Evolutionary conservation across 2,113 vertebrate species (phyloP).

Genomic region (Hypanus sabinus): DNA sequence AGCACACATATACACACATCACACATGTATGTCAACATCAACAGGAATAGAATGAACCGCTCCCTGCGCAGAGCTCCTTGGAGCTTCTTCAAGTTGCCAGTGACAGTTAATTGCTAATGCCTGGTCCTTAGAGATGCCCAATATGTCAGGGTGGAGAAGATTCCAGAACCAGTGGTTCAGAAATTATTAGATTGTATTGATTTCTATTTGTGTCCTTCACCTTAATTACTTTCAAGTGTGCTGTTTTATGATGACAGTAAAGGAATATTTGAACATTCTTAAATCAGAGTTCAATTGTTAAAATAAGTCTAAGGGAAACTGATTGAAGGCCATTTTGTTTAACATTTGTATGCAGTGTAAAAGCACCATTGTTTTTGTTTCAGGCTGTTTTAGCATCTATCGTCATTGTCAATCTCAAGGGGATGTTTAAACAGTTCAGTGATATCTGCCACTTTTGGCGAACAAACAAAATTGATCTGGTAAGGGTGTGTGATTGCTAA

Average conservation of each 20-base stretch:
- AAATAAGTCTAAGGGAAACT: not conserved
- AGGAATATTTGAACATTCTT: not conserved
- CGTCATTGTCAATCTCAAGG: conserved; percentile 79
- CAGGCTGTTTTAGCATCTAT: conserved; percentile 80
- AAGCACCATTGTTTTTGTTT: conserved; percentile 24
- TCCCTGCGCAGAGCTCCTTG: no score
- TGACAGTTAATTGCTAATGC: not conserved
- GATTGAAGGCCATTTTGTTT: not conserved
- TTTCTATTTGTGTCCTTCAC: not conserved
- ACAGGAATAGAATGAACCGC: no score
- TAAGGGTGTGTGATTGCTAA: conserved; percentile 46
- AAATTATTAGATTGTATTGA: not conserved
- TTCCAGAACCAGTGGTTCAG: not conserved
- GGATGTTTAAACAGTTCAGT: conserved; percentile 82
- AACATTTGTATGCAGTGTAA: not conserved
- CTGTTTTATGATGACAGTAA: not conserved
- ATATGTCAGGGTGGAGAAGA: not conserved
- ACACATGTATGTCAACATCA: not conserved
- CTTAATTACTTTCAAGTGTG: not conserved
- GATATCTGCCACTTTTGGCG: conserved; percentile 74
- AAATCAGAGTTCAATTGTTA: not conserved
- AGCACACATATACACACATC: not conserved
- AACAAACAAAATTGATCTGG: conserved; percentile 74
- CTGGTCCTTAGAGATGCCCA: not conserved
- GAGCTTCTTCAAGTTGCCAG: no score